Evolutionary conservation across 1,140 invertebrate genomes (phyloP), one percentile per base, ranked within the genome.

Genomic region (Phocides pigmalion): DNA sequence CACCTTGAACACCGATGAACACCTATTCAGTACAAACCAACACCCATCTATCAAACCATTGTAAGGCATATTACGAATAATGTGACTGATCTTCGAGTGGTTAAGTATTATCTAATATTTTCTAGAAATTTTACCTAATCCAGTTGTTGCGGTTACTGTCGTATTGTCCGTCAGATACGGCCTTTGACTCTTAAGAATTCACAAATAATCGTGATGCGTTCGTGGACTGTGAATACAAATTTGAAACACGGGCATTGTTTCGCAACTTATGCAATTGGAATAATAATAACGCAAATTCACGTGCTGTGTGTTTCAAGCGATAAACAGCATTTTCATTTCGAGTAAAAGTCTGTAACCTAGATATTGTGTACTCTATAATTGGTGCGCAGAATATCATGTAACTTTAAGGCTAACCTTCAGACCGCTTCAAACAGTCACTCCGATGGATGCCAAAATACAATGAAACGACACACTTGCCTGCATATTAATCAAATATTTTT

Each of bases 151-250:
- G 54, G 54, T 46, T 59, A 32, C 28, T 53, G 50, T 51, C 49
- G 32, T 20, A 59, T 59, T 58, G 53, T 58, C 42, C 41, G 25
- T 59, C 54, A 46, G 54, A 25, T 46, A 58, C 54, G 54, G 54
- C 54, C 54, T 58, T 58, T 58, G 41, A 58, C 25, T 58, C 54
- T 51, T 51, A 41, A 56, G 53, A 58, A 58, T 68, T 68, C 66
- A 66, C 64, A 64, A 64, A 70, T 73, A 64, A 64, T 69, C 50
- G 61, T 56, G 56, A 67, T 63, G 64, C 72, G 65, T 70, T 64
- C 62, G 64, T 62, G 22, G 32, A 41, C 32, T 25, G 20, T 39
- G 51, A 58, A 58, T 58, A 62, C 50, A 62, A 54, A 70, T 67
- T 64, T 63, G 42, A 14, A 49, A 19, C 64, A 47, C 58, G 63